Conservation (phyloP, 2,888 invertebrate genomes). For the Erannis defoliaria region DNA sequence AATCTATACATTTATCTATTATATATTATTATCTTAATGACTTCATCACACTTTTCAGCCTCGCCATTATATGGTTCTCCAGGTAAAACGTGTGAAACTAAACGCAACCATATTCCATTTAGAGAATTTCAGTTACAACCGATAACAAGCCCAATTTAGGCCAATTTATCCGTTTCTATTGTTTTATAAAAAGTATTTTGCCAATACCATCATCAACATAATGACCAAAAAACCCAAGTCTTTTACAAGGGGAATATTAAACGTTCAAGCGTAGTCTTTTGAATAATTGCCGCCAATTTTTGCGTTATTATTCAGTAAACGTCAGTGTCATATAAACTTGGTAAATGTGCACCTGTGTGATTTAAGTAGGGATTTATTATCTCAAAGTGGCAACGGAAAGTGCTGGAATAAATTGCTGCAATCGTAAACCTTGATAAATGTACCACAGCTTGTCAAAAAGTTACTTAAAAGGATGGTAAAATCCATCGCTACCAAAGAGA, state of each 20-base stretch:
- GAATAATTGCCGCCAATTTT: slow-evolving; percentile 27
- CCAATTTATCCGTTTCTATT: too few species aligned
- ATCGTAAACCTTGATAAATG: slow-evolving; percentile 12
- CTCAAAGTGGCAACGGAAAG: slow-evolving; percentile 24
- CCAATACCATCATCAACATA: not conserved
- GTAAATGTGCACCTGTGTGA: slow-evolving; percentile 40
- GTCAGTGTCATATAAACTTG: slow-evolving; percentile 30
- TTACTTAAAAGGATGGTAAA: not conserved
- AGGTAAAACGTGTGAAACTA: too few species aligned
- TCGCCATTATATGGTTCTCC: too few species aligned
- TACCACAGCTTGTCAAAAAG: not conserved
- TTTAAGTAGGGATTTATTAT: slow-evolving; percentile 35
- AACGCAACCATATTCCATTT: too few species aligned
- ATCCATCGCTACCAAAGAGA: too few species aligned
- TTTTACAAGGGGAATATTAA: slow-evolving; percentile 5
- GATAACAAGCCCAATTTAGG: too few species aligned
- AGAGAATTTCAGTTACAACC: too few species aligned
- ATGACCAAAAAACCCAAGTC: slow-evolving; percentile 13
- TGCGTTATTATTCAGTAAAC: slow-evolving; percentile 20
- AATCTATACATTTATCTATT: too few species aligned
- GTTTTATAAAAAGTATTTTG: too few species aligned
- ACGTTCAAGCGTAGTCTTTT: slow-evolving; percentile 11
- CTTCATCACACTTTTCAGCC: too few species aligned
- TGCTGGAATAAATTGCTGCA: slow-evolving; percentile 12
- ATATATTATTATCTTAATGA: too few species aligned